Base-by-base conservation (phyloP, 2,888 invertebrate species). In the Conops quadrifasciatus region DNA sequence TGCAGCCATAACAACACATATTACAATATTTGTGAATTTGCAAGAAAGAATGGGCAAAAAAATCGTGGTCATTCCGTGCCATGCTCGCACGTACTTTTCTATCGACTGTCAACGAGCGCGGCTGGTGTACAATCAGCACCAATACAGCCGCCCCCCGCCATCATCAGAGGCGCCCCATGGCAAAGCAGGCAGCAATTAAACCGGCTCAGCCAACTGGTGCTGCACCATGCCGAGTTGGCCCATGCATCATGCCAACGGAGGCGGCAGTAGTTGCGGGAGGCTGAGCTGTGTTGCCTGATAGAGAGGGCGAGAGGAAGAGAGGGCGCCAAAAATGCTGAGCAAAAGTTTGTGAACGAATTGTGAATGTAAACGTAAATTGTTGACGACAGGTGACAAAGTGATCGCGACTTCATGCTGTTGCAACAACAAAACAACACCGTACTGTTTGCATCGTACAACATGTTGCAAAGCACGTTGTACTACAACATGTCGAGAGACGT, bases 311-410 rank as follows among this genome's bases (percentile, higher is more conserved):
- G n/a, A n/a, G 11, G 21, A 56, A 11, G 56, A 19, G 56, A 21
- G 4, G 11, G n/a, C n/a, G 56, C 2, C 15, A 15, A 49, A 49
- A 49, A 49, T 49, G 4, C 36, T 4, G 49, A n/a, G 49, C 49
- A 49, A 49, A 21, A 36, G 19, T 19, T 24, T n/a, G n/a, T n/a
- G 7, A 4, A 4, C 24, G 24, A 24, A 21, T 56, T 56, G 21
- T 21, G 24, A 28, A 45, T 58, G 26, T 51, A 36, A 45, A 67
- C 47, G 28, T 24, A 49, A 64, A 65, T 58, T 56, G 24, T 26
- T 43, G 67, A 67, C 67, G 43, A 67, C 67, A 67, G 58, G 43
- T 58, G 67, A 67, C 67, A 67, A 58, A 58, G 56, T 24, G 56
- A 43, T 21, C 19, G 43, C 60, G 60, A 7, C 60, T 11, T 2